Conservation (phyloP, 2,113 vertebrate species). For the Pogona vitticeps region DNA sequence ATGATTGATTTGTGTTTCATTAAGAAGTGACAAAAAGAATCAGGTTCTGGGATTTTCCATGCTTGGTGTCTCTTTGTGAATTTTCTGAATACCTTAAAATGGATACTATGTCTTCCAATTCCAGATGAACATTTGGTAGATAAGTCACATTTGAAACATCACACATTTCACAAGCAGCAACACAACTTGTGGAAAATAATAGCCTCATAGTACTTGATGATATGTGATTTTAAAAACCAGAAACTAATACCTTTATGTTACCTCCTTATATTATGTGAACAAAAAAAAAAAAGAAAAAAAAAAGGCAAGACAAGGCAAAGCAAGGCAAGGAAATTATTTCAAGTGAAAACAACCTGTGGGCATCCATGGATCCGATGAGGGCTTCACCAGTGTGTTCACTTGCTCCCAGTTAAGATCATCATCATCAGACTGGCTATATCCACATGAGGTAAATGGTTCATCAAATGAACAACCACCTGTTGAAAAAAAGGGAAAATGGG, state of each 20-base stretch:
- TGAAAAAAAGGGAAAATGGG: conserved; percentile 59
- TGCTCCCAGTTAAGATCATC: conserved; percentile 97
- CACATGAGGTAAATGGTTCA: conserved; percentile 86
- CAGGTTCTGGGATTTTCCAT: too few species aligned
- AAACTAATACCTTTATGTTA: not conserved
- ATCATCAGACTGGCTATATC: conserved; percentile 91
- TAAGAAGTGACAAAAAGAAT: too few species aligned
- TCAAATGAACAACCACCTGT: conserved; percentile 95
- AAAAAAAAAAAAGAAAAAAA: fast-evolving
- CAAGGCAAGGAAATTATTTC: too few species aligned
- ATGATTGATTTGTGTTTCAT: too few species aligned
- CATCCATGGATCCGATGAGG: conserved; percentile 87
- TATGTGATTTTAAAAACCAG: not conserved
- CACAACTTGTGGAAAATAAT: not conserved
- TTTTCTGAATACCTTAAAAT: too few species aligned
- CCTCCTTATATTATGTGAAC: not conserved
- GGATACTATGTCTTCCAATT: not conserved
- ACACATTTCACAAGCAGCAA: conserved; percentile 1
- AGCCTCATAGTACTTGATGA: not conserved
- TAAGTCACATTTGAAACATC: not conserved
- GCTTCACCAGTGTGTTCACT: conserved; percentile 82
- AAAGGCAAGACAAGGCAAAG: too few species aligned
- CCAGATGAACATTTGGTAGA: not conserved
- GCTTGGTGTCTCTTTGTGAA: too few species aligned
- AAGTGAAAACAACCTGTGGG: conserved; percentile 84